Conservation (phyloP, 2,888 invertebrate species). For the Drosophila anomalipes region DNA sequence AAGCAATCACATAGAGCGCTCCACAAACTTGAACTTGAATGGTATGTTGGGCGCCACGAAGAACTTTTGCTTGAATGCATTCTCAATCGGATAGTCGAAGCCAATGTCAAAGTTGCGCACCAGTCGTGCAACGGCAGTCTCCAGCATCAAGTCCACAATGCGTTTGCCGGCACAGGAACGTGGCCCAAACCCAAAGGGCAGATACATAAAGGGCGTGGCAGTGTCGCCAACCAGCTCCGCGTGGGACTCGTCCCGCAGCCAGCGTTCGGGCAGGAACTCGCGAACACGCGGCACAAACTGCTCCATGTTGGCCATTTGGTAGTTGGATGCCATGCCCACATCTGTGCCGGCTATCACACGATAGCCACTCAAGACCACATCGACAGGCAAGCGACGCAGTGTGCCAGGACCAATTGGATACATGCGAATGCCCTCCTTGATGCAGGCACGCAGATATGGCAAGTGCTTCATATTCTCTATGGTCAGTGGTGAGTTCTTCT, state of each 20-base stretch:
- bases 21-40: conserved; percentile 83
- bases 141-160: conserved; percentile 90
- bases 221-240: conserved; percentile 55
- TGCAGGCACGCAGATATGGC: conserved; percentile 90
- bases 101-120: conserved; percentile 85
- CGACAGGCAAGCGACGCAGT: conserved; percentile 86
- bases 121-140: conserved; percentile 86
- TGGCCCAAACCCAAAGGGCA: conserved; percentile 83
- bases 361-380: conserved; percentile 89
- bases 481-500: conserved; percentile 84
- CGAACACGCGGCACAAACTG: conserved; percentile 88
- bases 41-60: conserved; percentile 84
- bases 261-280: conserved; percentile 91
- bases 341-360: conserved; percentile 88
- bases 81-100: conserved; percentile 84
- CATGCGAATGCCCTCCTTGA: conserved; percentile 90
- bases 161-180: conserved; percentile 90
- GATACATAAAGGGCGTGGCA: conserved; percentile 77
- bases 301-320: conserved; percentile 87
- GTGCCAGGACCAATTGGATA: conserved; percentile 88
- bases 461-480: conserved; percentile 85
- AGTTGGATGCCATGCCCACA: conserved; percentile 89
- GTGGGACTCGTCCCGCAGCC: conserved; percentile 86
- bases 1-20: conserved; percentile 50
- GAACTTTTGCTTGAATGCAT: conserved; percentile 74